phyloP scores from a whole-genome alignment of 2,113 vertebrate species.

The Passer domesticus region DNA sequence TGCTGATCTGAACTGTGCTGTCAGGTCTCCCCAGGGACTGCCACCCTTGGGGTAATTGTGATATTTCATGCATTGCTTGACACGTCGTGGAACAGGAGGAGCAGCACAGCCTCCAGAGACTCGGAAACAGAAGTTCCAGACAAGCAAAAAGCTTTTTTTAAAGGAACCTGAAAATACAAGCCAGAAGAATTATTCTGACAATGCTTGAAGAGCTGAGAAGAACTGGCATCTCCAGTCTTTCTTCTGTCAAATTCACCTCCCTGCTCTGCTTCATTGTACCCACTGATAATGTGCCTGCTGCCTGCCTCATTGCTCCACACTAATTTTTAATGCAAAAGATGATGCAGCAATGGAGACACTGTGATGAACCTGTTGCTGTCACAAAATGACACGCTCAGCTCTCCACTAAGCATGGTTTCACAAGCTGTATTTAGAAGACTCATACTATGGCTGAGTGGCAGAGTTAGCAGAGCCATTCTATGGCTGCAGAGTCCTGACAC shows the following conservation, averaged over 20 bases:
- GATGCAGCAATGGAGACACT: background rate
- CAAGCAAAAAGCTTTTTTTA: background rate
- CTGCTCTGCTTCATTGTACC: background rate
- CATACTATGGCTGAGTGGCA: background rate
- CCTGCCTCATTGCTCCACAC: background rate
- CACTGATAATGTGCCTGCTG: background rate
- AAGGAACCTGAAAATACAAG: background rate
- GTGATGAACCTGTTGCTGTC: background rate
- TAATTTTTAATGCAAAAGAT: background rate
- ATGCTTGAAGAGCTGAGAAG: background rate
- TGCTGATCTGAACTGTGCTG: background rate
- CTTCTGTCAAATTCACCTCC: background rate
- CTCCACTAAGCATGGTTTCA: background rate
- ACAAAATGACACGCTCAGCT: background rate
- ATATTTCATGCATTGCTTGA: background rate
- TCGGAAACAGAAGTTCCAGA: background rate
- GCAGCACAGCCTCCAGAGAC: background rate
- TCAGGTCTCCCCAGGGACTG: constrained; percentile 14
- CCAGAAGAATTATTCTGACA: background rate
- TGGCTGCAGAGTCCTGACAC: background rate
- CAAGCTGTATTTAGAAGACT: background rate
- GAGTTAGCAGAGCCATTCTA: background rate
- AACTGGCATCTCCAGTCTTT: background rate
- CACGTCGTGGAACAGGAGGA: background rate
- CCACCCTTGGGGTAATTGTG: background rate